A percentile compares a stretch with the other conserved stretches of the same genome.
Evolutionary conservation across 2,113 vertebrate genomes (phyloP).

Genomic region (Dasyornis broadbenti): DNA sequence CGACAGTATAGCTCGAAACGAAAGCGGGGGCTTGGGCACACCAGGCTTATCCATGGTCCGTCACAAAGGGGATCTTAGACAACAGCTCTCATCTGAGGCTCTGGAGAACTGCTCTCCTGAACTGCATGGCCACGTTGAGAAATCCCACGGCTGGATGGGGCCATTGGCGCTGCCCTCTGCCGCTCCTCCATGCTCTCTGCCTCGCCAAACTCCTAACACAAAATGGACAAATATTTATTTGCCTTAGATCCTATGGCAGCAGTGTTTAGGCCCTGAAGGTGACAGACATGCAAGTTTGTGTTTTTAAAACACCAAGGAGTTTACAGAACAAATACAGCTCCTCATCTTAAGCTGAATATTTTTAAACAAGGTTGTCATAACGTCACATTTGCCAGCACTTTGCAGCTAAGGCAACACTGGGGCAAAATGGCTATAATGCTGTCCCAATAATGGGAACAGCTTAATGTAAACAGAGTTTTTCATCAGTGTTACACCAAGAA

Average conservation of each 20-base stretch:
- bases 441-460: slow-evolving; percentile 35
- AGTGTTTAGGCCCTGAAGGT: slow-evolving; percentile 12
- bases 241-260: not conserved
- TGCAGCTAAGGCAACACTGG: not conserved
- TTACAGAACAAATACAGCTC: slow-evolving; percentile 30
- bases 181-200: rapidly evolving
- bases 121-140: rapidly evolving
- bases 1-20: not conserved
- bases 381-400: not conserved
- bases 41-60: not conserved
- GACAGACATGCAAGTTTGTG: slow-evolving; percentile 9
- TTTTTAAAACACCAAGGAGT: slow-evolving; percentile 14
- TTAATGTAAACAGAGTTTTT: slow-evolving; percentile 69
- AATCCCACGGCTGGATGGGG: not conserved
- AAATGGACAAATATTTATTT: slow-evolving; percentile 48
- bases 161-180: not conserved
- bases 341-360: slow-evolving; percentile 4
- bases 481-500: slow-evolving; percentile 49
- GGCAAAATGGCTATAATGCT: not conserved
- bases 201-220: not conserved
- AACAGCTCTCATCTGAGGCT: not conserved
- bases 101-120: not conserved
- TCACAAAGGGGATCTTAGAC: not conserved
- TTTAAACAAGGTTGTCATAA: slow-evolving; percentile 40
- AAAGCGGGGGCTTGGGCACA: not conserved